Conservation (phyloP, 1,140 invertebrate genomes). For the Andrena cerasifolii region DNA sequence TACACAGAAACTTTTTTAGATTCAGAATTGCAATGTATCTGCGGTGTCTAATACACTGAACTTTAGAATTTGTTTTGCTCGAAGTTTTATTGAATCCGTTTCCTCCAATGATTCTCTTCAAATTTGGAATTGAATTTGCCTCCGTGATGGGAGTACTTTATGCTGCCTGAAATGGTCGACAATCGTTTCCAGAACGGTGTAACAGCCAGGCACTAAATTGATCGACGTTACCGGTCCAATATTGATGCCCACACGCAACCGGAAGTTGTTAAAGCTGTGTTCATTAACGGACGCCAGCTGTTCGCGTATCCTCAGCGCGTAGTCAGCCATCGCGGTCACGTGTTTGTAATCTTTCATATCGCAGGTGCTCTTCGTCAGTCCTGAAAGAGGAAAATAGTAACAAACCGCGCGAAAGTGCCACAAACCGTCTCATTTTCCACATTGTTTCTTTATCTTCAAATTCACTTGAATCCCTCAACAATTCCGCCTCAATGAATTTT, state of each 20-base stretch:
- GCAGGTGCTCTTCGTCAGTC: slow-evolving; percentile 89
- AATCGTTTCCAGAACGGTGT: too few species aligned
- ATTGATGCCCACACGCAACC: slow-evolving; percentile 96
- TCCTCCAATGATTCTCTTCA: too few species aligned
- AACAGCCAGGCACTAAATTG: neutral
- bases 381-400: slow-evolving; percentile 74
- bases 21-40: too few species aligned
- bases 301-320: slow-evolving; percentile 92
- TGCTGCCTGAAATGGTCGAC: too few species aligned
- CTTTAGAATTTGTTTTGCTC: too few species aligned
- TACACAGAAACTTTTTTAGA: too few species aligned
- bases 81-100: too few species aligned
- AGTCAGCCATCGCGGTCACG: slow-evolving; percentile 95
- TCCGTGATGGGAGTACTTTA: too few species aligned
- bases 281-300: slow-evolving; percentile 96
- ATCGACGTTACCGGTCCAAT: slow-evolving; percentile 88
- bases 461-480: too few species aligned
- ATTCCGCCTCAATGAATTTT: too few species aligned
- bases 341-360: slow-evolving; percentile 90
- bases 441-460: neutral
- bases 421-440: neutral
- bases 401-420: neutral
- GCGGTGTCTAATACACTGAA: too few species aligned
- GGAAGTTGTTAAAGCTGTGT: slow-evolving; percentile 98
- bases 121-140: too few species aligned